phyloP scores from a whole-genome alignment of 2,888 invertebrate genomes.

The Cosmopolites sordidus region DNA sequence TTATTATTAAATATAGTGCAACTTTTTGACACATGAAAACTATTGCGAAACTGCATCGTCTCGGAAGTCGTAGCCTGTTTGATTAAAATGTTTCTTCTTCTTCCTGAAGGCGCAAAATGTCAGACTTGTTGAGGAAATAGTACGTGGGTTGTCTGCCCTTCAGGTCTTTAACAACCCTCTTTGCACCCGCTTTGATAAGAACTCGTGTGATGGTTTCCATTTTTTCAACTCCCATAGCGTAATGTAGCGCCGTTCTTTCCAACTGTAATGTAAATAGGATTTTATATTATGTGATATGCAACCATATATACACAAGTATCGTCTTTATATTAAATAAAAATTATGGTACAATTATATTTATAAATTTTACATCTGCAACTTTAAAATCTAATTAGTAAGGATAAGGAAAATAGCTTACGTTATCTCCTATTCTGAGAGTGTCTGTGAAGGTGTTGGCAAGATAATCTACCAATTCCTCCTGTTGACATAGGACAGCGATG shows the following conservation, averaged over 20 bases:
- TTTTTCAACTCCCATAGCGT: constrained; percentile 84
- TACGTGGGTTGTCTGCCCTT: constrained; percentile 86
- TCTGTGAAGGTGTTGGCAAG: constrained; percentile 70
- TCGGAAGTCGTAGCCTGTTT: too few species aligned
- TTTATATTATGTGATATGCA: too few species aligned
- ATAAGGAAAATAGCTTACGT: constrained; percentile 57
- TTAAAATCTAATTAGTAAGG: background rate
- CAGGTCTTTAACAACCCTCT: constrained; percentile 77
- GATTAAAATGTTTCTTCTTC: constrained; percentile 67
- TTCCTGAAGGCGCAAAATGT: constrained; percentile 77
- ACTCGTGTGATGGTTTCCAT: constrained; percentile 77
- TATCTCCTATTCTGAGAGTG: constrained; percentile 73
- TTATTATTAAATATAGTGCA: too few species aligned
- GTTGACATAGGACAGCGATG: constrained; percentile 79
- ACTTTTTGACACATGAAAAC: too few species aligned
- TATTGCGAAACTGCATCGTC: too few species aligned
- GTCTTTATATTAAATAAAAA: too few species aligned
- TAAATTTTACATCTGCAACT: background rate
- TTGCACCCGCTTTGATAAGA: constrained; percentile 78
- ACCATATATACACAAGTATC: too few species aligned
- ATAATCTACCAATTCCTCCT: constrained; percentile 74
- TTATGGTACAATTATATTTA: too few species aligned
- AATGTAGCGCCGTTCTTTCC: constrained; percentile 83
- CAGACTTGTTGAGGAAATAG: constrained; percentile 89
- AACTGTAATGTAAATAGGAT: constrained; percentile 54